These are phyloP conservation scores for Crotalus tigris DNA, from an alignment of 2,113 vertebrate genomes.

Conservation along the genomic window DNA sequence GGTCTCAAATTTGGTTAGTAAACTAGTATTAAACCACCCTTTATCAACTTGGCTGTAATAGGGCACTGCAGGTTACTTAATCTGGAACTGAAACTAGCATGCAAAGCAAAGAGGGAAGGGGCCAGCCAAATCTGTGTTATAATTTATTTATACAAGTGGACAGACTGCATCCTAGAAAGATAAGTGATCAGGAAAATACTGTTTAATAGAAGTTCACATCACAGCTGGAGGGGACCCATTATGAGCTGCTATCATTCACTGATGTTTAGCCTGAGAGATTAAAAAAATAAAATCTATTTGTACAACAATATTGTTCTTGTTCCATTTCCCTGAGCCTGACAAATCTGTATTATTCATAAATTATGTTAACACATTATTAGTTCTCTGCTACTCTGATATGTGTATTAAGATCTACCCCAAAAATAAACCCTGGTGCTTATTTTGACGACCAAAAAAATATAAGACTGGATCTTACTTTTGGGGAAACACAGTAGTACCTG, in stretches of 20 bases:
- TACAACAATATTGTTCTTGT: slow-evolving; percentile 38
- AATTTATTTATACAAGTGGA: background rate
- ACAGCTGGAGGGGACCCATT: slow-evolving; percentile 54
- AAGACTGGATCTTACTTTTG: too few relatives aligned
- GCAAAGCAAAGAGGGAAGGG: background rate
- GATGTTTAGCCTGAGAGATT: slow-evolving; percentile 63
- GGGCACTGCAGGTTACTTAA: background rate
- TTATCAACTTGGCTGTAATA: background rate
- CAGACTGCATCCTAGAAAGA: background rate
- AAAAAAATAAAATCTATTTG: slow-evolving; percentile 62
- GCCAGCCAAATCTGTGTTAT: background rate
- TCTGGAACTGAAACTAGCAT: background rate
- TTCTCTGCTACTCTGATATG: background rate
- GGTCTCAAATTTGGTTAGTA: background rate
- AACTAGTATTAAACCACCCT: background rate
- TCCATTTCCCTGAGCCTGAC: slow-evolving; percentile 2
- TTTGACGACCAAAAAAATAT: too few relatives aligned
- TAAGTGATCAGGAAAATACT: slow-evolving; percentile 13
- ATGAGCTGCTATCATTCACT: slow-evolving; percentile 54
- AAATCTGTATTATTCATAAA: background rate
- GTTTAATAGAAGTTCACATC: slow-evolving; percentile 58
- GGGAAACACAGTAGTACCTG: background rate
- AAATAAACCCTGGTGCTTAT: too few relatives aligned
- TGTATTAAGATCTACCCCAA: too few relatives aligned
- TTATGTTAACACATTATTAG: background rate